Evolutionary conservation across 2,113 vertebrate species (phyloP).

Genomic region (Channa argus): DNA sequence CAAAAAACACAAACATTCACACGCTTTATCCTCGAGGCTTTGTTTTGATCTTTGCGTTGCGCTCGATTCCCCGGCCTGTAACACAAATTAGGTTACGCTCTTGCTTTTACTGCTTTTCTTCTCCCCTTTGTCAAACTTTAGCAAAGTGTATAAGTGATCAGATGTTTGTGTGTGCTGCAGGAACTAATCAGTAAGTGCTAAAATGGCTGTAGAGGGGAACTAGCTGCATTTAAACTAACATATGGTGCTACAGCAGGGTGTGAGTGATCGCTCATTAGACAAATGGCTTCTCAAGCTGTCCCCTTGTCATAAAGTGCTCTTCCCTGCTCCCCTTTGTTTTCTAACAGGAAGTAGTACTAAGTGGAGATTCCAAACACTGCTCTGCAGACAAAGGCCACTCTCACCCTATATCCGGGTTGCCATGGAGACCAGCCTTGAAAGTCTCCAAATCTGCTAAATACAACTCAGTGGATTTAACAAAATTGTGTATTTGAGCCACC

Average conservation of each 20-base stretch:
- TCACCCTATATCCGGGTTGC: slow-evolving; percentile 69
- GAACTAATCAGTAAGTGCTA: slow-evolving; percentile 39
- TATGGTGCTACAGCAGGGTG: slow-evolving; percentile 72
- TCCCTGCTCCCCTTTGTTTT: slow-evolving; percentile 67
- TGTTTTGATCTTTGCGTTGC: slow-evolving; percentile 56
- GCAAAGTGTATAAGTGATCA: slow-evolving; percentile 5
- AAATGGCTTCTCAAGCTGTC: slow-evolving; percentile 74
- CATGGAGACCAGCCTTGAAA: slow-evolving; percentile 59
- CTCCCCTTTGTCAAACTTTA: slow-evolving; percentile 33
- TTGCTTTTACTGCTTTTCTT: slow-evolving; percentile 31
- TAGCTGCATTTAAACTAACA: slow-evolving; percentile 60
- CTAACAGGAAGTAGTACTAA: slow-evolving; percentile 74
- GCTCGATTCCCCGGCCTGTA: slow-evolving; percentile 18
- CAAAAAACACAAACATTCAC: slow-evolving; percentile 50
- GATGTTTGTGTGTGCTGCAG: slow-evolving; percentile 7
- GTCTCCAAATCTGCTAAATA: slow-evolving; percentile 42
- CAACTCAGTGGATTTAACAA: slow-evolving; percentile 21
- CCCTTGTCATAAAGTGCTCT: slow-evolving; percentile 63
- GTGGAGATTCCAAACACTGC: slow-evolving; percentile 73
- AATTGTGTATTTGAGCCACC: slow-evolving; percentile 17
- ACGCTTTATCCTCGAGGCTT: slow-evolving; percentile 51
- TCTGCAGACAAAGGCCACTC: slow-evolving; percentile 75
- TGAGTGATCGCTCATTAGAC: slow-evolving; percentile 76
- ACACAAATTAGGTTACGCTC: slow-evolving; percentile 48
- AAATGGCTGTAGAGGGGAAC: slow-evolving; percentile 43